Percentiles rank a stretch among this genome's conserved stretches.
phyloP scores from a whole-genome alignment of 2,113 vertebrate genomes.

The Cettia cetti region DNA sequence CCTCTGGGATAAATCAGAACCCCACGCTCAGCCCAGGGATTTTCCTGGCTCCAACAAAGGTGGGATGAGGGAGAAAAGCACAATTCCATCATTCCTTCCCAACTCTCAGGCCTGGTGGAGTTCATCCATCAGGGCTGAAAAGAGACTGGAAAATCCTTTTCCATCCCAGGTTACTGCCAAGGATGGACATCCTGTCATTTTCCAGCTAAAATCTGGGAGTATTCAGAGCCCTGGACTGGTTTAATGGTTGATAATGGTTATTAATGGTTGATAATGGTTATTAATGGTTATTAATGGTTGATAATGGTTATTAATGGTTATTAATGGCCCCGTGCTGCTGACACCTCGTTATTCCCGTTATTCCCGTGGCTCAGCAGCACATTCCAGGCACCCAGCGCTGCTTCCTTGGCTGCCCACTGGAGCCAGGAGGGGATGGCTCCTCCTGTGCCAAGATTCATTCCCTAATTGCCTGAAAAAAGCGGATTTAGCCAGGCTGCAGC shows the following conservation, averaged over 20 bases:
- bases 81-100: neutral
- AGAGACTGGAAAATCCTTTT: neutral
- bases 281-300: too few relatives aligned
- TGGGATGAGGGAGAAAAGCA: neutral
- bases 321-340: neutral
- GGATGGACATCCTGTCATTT: neutral
- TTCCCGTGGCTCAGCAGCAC: neutral
- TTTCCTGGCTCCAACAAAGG: neutral
- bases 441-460: neutral
- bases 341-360: neutral
- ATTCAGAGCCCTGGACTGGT: neutral
- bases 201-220: neutral
- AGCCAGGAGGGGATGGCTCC: neutral
- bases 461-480: neutral
- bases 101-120: neutral
- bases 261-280: too few relatives aligned
- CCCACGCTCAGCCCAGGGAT: neutral
- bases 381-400: neutral
- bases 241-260: too few relatives aligned
- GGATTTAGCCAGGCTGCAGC: neutral
- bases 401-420: neutral
- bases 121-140: neutral
- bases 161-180: neutral
- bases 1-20: neutral
- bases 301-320: too few relatives aligned